Base-by-base conservation (phyloP, 2,888 invertebrate genomes). In the Synergus itoensis region DNA sequence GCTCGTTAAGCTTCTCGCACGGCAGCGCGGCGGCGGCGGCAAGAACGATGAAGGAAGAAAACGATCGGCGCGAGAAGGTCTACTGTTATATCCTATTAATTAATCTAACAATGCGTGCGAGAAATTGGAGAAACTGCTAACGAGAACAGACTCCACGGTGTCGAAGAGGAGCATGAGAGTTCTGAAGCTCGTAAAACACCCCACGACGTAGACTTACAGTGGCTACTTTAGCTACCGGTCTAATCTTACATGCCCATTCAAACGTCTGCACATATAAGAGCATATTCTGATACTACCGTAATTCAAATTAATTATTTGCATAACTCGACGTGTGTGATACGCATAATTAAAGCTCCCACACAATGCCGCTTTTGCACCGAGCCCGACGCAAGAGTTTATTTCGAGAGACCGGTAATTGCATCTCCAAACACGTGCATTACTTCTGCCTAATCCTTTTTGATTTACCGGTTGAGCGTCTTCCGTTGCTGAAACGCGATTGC, bases 271-370 rank as follows among this genome's bases (percentile, higher is more conserved):
- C 81, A 79, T 83, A 86, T 28, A 28, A 86, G 85, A 88, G 86
- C 86, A 85, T 86, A 86, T 86, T 84, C 87, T 82, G 84, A 87
- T 88, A 87, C 80, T 82, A 79, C 65, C 82, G 84, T 86, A 84
- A 88, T 86, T 89, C 86, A 85, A 88, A 89, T 89, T 88, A 89
- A 88, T 89, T 89, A 89, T 89, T 89, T 86, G 87, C 89, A 89
- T 88, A 88, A 86, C 82, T 80, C 45, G 67, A 28, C 7, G 65
- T 67, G 63, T 63, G 43, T 48, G 41, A 62, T 43, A n/a, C 67
- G 79, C 60, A 62, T 80, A 78, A 81, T 80, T 79, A 81, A 81
- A 78, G 76, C 80, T 76, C 79, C 77, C 36, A 45, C 69, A 81
- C 80, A 77, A 78, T 79, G 62, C 41, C n/a, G 11, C 16, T 21